Percentiles rank a stretch among this genome's conserved stretches.
These are phyloP conservation scores for Netta rufina DNA, from an alignment of 2,797 vertebrate species.

Conservation along the genomic window DNA sequence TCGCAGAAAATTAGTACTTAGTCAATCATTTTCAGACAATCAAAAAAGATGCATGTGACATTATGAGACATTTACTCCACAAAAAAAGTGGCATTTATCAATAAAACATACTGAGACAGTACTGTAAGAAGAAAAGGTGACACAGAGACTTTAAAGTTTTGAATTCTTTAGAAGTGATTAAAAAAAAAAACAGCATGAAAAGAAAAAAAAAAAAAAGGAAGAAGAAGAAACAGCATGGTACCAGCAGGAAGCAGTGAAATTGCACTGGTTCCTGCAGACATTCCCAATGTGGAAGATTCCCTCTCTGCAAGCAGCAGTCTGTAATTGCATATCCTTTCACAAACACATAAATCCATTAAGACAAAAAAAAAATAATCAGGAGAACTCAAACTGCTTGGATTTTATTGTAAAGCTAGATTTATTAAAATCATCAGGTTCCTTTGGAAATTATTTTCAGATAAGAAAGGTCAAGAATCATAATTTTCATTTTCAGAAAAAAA, in stretches of 20 bases:
- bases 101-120: constrained; percentile 44
- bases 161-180: neutral
- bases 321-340: neutral
- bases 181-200: neutral
- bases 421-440: neutral
- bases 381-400: neutral
- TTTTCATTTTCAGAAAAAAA: neutral
- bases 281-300: neutral
- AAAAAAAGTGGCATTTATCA: constrained; percentile 57
- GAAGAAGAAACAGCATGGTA: neutral
- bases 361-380: neutral
- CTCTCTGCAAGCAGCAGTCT: neutral
- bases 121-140: neutral
- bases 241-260: neutral
- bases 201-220: neutral
- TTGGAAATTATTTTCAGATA: neutral
- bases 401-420: neutral
- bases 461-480: neutral
- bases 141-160: constrained; percentile 24
- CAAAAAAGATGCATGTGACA: neutral
- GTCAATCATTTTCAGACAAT: neutral
- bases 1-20: constrained; percentile 15
- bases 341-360: neutral
- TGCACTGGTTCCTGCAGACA: neutral
- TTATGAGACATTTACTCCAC: constrained; percentile 28